Conservation (phyloP, 64 coral and sea anemone species). For the Stichodactyla mertensii region DNA sequence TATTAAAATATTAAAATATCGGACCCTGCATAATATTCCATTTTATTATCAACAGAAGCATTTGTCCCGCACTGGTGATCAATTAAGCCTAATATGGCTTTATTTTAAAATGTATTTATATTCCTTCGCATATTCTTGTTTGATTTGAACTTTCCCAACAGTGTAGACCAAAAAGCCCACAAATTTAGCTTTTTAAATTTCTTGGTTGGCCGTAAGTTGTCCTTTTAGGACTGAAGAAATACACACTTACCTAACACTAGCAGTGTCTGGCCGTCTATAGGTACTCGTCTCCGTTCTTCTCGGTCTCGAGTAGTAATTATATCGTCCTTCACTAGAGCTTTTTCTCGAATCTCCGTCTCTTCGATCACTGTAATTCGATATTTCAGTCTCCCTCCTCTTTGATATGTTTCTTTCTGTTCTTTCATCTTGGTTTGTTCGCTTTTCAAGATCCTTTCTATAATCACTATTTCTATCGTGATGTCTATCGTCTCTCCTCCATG, state of each 20-base stretch:
- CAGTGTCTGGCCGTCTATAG: neutral
- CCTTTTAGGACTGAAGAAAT: too few relatives aligned
- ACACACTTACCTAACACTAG: neutral
- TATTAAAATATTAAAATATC: too few relatives aligned
- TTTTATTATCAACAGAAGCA: too few relatives aligned
- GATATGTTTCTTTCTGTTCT: neutral
- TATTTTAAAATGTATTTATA: too few relatives aligned
- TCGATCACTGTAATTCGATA: neutral
- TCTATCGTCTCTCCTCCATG: conserved; percentile 6
- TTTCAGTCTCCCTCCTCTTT: neutral
- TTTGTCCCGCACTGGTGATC: too few relatives aligned
- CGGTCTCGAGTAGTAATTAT: neutral
- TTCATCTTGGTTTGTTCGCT: conserved; percentile 6
- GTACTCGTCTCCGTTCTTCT: neutral
- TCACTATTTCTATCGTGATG: conserved; percentile 17
- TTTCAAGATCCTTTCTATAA: neutral
- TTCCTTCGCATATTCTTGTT: too few relatives aligned
- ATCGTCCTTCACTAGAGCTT: neutral
- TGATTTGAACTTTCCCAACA: too few relatives aligned
- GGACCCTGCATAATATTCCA: too few relatives aligned
- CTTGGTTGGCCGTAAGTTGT: too few relatives aligned
- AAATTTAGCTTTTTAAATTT: too few relatives aligned
- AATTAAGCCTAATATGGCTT: too few relatives aligned
- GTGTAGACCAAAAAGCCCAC: too few relatives aligned
- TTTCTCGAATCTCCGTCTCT: neutral